Evolutionary conservation across 2,797 vertebrate species (phyloP).

Genomic region (Oreortyx pictus): DNA sequence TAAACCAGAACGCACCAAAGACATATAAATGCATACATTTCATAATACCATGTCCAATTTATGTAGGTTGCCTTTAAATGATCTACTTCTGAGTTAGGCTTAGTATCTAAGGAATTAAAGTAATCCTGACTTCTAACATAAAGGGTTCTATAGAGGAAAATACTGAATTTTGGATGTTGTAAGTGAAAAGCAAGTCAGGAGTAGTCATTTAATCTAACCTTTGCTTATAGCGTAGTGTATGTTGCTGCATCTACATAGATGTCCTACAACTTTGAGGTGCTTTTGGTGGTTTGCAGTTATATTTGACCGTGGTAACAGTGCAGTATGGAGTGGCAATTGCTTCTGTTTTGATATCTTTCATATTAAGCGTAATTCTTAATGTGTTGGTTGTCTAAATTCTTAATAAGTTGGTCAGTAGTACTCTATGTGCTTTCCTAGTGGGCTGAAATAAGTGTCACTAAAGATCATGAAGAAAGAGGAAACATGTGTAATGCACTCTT

Average conservation of each 20-base stretch:
- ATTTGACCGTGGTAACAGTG: neutral
- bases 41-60: neutral
- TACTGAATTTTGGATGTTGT: neutral
- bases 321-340: neutral
- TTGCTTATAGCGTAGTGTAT: no score
- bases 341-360: neutral
- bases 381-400: neutral
- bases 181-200: neutral
- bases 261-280: neutral
- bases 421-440: slow-evolving; percentile 74
- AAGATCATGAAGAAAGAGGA: slow-evolving; percentile 76
- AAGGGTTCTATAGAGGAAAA: neutral
- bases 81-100: neutral
- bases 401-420: neutral
- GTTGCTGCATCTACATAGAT: neutral
- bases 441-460: slow-evolving; percentile 78
- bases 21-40: neutral
- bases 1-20: neutral
- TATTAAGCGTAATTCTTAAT: neutral
- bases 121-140: neutral
- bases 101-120: neutral
- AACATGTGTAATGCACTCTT: slow-evolving; percentile 79
- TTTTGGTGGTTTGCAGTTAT: neutral
- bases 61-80: neutral
- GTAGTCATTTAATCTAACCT: neutral